Conservation (phyloP, 2,113 vertebrate species). For the Rattus rattus region DNA sequence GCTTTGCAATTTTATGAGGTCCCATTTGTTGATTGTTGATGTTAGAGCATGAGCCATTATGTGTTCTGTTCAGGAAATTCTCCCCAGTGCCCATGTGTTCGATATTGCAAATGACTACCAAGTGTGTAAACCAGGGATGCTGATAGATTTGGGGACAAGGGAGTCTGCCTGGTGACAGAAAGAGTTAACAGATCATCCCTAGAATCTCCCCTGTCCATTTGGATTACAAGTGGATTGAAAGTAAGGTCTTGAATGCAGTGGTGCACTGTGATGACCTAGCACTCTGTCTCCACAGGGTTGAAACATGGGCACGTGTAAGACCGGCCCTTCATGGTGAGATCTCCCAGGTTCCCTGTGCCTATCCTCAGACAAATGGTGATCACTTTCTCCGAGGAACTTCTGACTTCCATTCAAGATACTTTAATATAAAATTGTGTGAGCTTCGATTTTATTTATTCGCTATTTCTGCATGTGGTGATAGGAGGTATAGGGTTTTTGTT, state of each 20-base stretch:
- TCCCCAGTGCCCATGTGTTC: too few species aligned
- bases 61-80: too few species aligned
- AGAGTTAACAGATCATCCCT: neutral
- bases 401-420: neutral
- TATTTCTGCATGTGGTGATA: neutral
- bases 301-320: neutral
- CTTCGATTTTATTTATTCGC: neutral
- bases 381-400: neutral
- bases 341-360: neutral
- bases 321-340: neutral
- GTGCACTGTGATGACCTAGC: neutral
- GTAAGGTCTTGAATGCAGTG: neutral
- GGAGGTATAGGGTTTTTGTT: neutral
- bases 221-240: neutral
- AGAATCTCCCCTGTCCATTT: neutral
- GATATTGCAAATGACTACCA: neutral
- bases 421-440: neutral
- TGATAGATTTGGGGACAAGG: neutral
- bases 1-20: too few species aligned
- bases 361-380: neutral
- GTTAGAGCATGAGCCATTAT: too few species aligned
- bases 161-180: conserved; percentile 8
- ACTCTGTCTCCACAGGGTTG: conserved; percentile 12
- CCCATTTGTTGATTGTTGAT: too few species aligned
- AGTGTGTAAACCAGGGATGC: neutral